Conservation (phyloP, 2,888 invertebrate genomes). For the Acrobasis repandana region DNA sequence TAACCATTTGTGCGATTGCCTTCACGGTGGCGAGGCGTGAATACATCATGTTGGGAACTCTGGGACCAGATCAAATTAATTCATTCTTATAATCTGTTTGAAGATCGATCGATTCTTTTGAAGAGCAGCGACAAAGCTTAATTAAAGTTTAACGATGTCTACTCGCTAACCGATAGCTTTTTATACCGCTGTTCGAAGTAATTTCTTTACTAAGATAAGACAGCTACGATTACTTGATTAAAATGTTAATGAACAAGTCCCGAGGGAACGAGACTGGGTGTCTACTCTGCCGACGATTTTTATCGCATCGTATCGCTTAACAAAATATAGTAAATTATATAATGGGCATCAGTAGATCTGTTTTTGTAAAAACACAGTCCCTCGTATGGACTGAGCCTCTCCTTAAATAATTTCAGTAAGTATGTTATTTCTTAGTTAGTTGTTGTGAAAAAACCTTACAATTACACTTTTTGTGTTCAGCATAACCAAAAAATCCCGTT, state of each 20-base stretch:
- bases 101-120: slow-evolving; percentile 22
- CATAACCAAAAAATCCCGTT: too few species aligned
- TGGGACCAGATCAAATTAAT: slow-evolving; percentile 19
- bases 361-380: too few species aligned
- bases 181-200: slow-evolving; percentile 16
- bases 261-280: slow-evolving; percentile 4
- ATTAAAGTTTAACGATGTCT: slow-evolving; percentile 21
- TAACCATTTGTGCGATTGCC: slow-evolving; percentile 2
- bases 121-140: slow-evolving; percentile 22
- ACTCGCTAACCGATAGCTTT: slow-evolving; percentile 18
- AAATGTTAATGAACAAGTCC: slow-evolving; percentile 10
- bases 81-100: slow-evolving; percentile 21
- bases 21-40: slow-evolving; percentile 8
- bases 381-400: too few species aligned
- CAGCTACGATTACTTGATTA: slow-evolving; percentile 11
- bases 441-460: too few species aligned
- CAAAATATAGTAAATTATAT: too few species aligned
- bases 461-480: too few species aligned
- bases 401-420: too few species aligned
- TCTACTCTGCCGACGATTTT: slow-evolving; percentile 1
- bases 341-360: too few species aligned
- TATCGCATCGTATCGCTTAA: not conserved
- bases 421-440: too few species aligned
- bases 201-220: slow-evolving; percentile 10
- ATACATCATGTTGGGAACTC: slow-evolving; percentile 5